Percentiles rank a stretch among this genome's conserved stretches.
phyloP scores from a whole-genome alignment of 1,140 invertebrate genomes.

The Aphidius ervi region DNA sequence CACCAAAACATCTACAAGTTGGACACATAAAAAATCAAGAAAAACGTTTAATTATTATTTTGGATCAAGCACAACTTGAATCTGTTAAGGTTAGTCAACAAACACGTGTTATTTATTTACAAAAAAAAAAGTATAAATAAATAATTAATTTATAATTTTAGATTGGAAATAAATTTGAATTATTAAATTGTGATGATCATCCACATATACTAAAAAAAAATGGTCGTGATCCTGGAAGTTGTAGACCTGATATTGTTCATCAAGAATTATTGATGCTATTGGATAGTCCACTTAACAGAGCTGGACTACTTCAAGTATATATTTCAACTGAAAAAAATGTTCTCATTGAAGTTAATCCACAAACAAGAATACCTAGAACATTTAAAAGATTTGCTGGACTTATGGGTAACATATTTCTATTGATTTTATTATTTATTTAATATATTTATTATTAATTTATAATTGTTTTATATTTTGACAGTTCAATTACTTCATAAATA shows the following conservation, averaged over 20 bases:
- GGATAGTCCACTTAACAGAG: conserved; percentile 92
- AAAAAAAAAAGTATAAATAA: too few species aligned
- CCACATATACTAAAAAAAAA: conserved; percentile 77
- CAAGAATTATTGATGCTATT: conserved; percentile 94
- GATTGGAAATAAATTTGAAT: conserved; percentile 83
- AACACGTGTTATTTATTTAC: conserved; percentile 21
- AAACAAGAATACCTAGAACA: conserved; percentile 96
- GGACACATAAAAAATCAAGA: conserved; percentile 74
- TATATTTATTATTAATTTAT: not conserved
- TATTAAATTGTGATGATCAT: conserved; percentile 94
- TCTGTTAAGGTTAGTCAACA: conserved; percentile 78
- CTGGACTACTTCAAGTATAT: conserved; percentile 87
- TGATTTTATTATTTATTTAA: not conserved
- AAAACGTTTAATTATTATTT: conserved; percentile 87
- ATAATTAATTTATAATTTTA: conserved; percentile 38
- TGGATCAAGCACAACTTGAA: conserved; percentile 93
- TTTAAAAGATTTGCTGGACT: conserved; percentile 97
- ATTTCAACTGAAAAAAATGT: conserved; percentile 96
- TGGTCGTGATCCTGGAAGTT: conserved; percentile 76
- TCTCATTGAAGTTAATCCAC: conserved; percentile 96
- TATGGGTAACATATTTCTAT: conserved; percentile 70
- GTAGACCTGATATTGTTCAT: conserved; percentile 91
- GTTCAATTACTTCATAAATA: conserved; percentile 96
- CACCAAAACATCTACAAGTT: conserved; percentile 64
- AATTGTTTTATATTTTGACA: conserved; percentile 44